These are phyloP conservation scores for Eretmochelys imbricata DNA, from an alignment of 2,113 vertebrate species.

Conservation along the genomic window DNA sequence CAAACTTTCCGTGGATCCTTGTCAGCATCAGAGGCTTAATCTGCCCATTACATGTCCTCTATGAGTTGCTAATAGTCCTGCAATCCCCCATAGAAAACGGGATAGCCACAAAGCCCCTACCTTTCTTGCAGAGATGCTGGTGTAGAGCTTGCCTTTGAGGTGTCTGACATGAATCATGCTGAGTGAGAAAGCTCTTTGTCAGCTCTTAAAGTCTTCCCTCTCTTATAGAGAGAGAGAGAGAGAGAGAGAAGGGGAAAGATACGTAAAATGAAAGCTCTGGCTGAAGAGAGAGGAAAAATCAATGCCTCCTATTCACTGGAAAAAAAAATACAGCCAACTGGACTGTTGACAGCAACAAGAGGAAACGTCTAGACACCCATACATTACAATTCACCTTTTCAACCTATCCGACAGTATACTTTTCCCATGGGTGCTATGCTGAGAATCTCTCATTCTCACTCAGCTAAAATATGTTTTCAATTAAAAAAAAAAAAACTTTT, in stretches of 20 bases:
- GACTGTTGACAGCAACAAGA: constrained; percentile 67
- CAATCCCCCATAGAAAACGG: not conserved
- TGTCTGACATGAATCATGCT: constrained; percentile 74
- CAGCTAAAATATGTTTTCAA: constrained; percentile 67
- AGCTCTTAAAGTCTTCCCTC: constrained; percentile 40
- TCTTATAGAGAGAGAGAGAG: constrained; percentile 27
- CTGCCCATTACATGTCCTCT: constrained; percentile 32
- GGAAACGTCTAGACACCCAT: constrained; percentile 63
- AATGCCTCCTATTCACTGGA: constrained; percentile 68
- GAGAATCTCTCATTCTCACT: constrained; percentile 63
- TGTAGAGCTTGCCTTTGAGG: constrained; percentile 72
- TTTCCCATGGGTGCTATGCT: constrained; percentile 28
- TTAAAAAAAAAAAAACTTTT: constrained; percentile 47
- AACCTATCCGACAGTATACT: constrained; percentile 53
- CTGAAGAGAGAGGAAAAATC: constrained; percentile 69
- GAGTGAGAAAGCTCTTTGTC: constrained; percentile 64
- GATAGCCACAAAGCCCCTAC: constrained; percentile 55
- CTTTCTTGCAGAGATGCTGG: constrained; percentile 69
- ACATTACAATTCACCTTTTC: constrained; percentile 69
- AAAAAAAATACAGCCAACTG: constrained; percentile 67
- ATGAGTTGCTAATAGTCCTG: constrained; percentile 21
- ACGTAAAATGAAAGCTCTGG: constrained; percentile 65
- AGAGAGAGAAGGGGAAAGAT: constrained; percentile 50
- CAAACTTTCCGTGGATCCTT: constrained; percentile 62
- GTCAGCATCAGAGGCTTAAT: not conserved